Conservation (phyloP, 1,140 invertebrate species). For the Pseudomyrmex dendroicus region DNA sequence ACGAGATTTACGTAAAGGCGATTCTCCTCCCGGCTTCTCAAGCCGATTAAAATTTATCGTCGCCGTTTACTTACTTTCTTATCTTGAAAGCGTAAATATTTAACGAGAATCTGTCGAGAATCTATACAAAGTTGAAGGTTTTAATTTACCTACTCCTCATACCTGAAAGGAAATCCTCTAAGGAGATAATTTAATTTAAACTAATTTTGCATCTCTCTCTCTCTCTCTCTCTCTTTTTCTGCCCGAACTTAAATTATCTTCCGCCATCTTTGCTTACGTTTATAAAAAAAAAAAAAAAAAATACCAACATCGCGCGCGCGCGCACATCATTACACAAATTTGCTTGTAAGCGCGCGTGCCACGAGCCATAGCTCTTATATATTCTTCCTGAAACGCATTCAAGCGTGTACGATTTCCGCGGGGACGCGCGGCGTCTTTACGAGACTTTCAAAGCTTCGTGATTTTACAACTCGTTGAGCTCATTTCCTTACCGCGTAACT, state of each 20-base stretch:
- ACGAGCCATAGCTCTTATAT: conserved; percentile 19
- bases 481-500: conserved; percentile 73
- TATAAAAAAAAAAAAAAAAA: conserved; percentile 20
- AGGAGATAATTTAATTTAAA: conserved; percentile 30
- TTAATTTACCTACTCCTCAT: conserved; percentile 10
- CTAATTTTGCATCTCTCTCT: background rate
- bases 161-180: conserved; percentile 22
- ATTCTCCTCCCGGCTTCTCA: conserved; percentile 28
- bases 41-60: conserved; percentile 9
- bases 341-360: background rate
- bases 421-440: conserved; percentile 62
- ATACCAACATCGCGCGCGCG: background rate
- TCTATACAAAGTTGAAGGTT: conserved; percentile 13
- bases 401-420: conserved; percentile 45
- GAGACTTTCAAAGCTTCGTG: conserved; percentile 75
- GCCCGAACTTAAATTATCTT: conserved; percentile 14
- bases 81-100: conserved; percentile 23
- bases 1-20: conserved; percentile 12
- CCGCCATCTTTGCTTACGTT: background rate
- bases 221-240: background rate
- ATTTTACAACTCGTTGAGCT: conserved; percentile 78
- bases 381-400: conserved; percentile 49
- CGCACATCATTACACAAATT: background rate
- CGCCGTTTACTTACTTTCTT: conserved; percentile 1
- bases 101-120: background rate